Evolutionary conservation across 1,140 invertebrate species (phyloP), one percentile per base, ranked within the genome.

Genomic region (Rhagoletis zephyria): DNA sequence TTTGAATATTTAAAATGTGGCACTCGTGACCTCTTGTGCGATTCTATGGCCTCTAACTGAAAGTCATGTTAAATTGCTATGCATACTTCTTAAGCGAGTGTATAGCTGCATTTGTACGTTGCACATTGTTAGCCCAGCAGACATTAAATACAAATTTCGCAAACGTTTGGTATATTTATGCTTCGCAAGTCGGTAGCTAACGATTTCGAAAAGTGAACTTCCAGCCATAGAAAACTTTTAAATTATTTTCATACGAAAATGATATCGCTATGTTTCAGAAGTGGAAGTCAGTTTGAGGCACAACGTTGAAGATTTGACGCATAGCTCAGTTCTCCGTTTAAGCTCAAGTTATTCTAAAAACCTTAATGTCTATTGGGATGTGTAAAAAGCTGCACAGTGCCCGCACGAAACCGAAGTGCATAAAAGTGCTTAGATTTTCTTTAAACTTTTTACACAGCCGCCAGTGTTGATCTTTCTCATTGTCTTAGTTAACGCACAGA

Each of bases 401-500:
- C 10, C 14, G 16, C 45, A 56, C 51, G 16, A 12, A 30, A 81
- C 12, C 48, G 3, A 81, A 81, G 51, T 56, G 51, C 51, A 56
- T 81, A 48, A 42, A 56, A 81, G 48, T 30, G 74, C 74, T 48
- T 56, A 81, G 74, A 81, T 81, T 81, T 81, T 77, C 74, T 14
- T 77, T 56, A 81, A 81, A 81, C 12, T 51, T 81, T 81, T 30
- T 19, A 56, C 48, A 81, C n/a, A 81, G 74, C 74, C 74, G 74
- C 74, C 74, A 81, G 74, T 51, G 74, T 56, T 81, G 74, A 81
- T 81, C 74, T 56, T 81, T 81, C 48, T 81, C 74, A 81, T 81
- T 51, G 74, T 12, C 74, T 59, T 81, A 81, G 74, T 51, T 81
- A 81, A 81, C 48, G 74, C 74, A 81, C 48, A 19, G 16, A 81